Conservation (phyloP, 2,888 invertebrate species). For the Lepidocyrtoides sp. region DNA sequence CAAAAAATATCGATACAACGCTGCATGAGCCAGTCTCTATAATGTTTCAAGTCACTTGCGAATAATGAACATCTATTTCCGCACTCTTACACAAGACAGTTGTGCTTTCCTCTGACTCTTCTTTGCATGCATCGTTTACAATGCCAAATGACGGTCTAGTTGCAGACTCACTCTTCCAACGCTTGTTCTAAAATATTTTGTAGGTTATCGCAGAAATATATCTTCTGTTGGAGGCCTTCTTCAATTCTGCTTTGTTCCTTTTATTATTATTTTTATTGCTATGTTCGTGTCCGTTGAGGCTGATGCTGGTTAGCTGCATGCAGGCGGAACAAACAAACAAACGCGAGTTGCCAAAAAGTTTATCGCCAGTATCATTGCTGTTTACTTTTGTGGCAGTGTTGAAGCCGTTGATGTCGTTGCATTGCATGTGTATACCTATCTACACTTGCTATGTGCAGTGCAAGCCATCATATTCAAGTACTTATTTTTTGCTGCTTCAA, state of each 20-base stretch:
- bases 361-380: background rate
- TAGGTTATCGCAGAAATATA: slow-evolving; percentile 33
- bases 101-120: background rate
- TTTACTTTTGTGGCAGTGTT: background rate
- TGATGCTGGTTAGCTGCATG: slow-evolving; percentile 1
- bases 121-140: slow-evolving; percentile 12
- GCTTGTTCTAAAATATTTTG: background rate
- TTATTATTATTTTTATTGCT: background rate
- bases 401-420: background rate
- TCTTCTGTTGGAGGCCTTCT: slow-evolving; percentile 34
- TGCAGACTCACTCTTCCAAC: background rate
- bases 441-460: background rate
- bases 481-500: background rate
- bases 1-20: background rate
- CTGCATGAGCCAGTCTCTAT: background rate
- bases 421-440: background rate
- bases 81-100: background rate
- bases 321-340: slow-evolving; percentile 56
- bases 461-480: background rate
- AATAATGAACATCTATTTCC: background rate
- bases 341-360: slow-evolving; percentile 37
- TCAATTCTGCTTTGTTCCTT: slow-evolving; percentile 31
- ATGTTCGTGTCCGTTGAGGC: background rate
- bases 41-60: background rate
- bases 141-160: slow-evolving; percentile 47